A percentile compares a stretch with the other conserved stretches of the same genome.
Evolutionary conservation across 2,888 invertebrate genomes (phyloP).

Genomic region (Noctua fimbriata): DNA sequence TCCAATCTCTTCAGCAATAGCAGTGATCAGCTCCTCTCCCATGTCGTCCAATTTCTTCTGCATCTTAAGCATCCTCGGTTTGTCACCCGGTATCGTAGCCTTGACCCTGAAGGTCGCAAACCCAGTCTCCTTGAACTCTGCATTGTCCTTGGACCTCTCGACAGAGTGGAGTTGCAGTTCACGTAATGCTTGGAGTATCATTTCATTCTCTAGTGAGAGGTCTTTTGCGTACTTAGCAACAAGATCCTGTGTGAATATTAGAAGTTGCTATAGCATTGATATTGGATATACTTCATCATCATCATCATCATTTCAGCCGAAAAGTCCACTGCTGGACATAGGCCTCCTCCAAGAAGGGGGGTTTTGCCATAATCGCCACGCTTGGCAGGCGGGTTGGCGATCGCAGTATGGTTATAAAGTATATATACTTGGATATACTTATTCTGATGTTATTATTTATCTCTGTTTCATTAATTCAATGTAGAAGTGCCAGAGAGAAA

Average conservation of each 20-base stretch:
- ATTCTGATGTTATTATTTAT: neutral
- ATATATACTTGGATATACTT: neutral
- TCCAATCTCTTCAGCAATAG: constrained; percentile 87
- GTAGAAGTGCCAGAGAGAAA: neutral
- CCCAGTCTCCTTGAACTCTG: constrained; percentile 93
- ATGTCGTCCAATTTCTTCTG: constrained; percentile 89
- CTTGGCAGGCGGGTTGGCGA: no score
- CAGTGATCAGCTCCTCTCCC: constrained; percentile 90
- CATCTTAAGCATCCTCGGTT: constrained; percentile 87
- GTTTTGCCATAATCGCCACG: no score
- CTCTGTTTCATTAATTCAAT: neutral
- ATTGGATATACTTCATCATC: neutral
- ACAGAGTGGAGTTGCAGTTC: constrained; percentile 93
- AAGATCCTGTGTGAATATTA: constrained; percentile 88
- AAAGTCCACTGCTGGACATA: no score
- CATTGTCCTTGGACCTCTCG: constrained; percentile 93
- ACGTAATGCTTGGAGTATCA: constrained; percentile 89
- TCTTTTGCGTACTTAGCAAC: constrained; percentile 90
- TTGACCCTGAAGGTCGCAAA: constrained; percentile 93
- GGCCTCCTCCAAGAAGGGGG: no score
- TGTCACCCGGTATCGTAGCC: constrained; percentile 89
- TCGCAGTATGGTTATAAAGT: no score
- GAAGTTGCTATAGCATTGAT: neutral
- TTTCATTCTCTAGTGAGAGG: constrained; percentile 88
- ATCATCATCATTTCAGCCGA: no score